These are phyloP conservation scores for Paramormyrops kingsleyae DNA, from an alignment of 2,113 vertebrate genomes.

Conservation along the genomic window DNA sequence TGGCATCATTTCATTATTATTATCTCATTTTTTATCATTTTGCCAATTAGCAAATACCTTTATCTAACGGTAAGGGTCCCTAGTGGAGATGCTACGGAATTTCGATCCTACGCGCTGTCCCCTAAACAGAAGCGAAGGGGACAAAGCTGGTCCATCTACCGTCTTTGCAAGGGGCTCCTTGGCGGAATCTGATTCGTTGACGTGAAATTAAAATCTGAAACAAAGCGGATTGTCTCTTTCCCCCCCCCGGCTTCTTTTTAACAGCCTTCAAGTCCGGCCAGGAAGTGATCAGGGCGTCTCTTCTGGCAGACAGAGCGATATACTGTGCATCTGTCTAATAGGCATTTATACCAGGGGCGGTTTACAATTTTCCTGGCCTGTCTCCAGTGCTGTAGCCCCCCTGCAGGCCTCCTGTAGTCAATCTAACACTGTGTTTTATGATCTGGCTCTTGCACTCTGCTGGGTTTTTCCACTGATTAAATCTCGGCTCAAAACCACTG, in stretches of 20 bases:
- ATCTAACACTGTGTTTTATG: background rate
- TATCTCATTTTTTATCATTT: background rate
- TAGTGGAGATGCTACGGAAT: background rate
- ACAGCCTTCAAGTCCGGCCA: background rate
- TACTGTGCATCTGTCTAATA: background rate
- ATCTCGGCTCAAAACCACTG: background rate
- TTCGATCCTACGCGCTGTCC: background rate
- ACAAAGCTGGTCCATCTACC: background rate
- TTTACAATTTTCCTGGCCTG: background rate
- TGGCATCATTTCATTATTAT: background rate
- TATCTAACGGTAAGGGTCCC: background rate
- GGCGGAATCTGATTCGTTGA: background rate
- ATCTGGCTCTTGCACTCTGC: background rate
- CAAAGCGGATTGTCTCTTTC: background rate
- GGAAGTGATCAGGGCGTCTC: background rate
- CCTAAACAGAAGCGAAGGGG: background rate
- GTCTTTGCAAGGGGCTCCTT: background rate
- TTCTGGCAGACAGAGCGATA: background rate
- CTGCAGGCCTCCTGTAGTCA: background rate
- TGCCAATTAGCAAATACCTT: background rate
- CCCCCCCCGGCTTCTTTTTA: background rate
- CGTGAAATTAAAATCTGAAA: background rate
- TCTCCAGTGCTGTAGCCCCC: background rate
- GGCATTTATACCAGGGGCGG: background rate
- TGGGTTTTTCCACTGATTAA: conserved; percentile 11